phyloP scores from a whole-genome alignment of 2,797 vertebrate genomes.

The Sarcoramphus papa region DNA sequence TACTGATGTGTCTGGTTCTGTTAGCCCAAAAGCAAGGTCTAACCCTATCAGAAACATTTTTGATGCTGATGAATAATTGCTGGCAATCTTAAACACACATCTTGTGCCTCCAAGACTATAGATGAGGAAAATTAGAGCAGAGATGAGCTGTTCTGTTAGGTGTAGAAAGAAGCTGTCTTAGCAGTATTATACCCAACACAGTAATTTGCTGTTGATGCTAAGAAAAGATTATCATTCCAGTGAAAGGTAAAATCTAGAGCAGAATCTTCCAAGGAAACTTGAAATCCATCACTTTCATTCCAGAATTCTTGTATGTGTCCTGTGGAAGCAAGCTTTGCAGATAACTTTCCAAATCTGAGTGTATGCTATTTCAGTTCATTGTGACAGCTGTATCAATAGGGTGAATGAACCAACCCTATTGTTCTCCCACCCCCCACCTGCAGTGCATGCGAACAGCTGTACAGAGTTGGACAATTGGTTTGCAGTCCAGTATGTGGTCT shows the following conservation, averaged over 20 bases:
- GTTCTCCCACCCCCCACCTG: background rate
- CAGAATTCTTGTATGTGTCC: background rate
- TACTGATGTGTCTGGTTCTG: background rate
- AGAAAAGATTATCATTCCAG: background rate
- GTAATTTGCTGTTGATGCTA: background rate
- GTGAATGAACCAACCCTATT: background rate
- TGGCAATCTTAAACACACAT: background rate
- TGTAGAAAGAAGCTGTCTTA: background rate
- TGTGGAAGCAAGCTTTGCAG: background rate
- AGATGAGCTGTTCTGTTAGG: background rate
- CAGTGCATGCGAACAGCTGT: background rate
- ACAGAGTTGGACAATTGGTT: background rate
- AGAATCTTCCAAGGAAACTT: background rate
- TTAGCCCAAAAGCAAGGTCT: too few relatives aligned
- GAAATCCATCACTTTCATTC: background rate
- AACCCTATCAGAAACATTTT: background rate
- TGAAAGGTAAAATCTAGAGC: background rate
- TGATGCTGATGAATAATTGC: background rate
- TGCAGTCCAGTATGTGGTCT: background rate
- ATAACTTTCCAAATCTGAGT: background rate
- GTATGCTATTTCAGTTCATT: background rate
- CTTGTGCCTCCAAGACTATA: background rate
- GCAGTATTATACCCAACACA: too few relatives aligned
- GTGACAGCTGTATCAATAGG: background rate
- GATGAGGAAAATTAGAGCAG: background rate